phyloP scores from a whole-genome alignment of 2,113 vertebrate genomes.

The Gambusia holbrooki region DNA sequence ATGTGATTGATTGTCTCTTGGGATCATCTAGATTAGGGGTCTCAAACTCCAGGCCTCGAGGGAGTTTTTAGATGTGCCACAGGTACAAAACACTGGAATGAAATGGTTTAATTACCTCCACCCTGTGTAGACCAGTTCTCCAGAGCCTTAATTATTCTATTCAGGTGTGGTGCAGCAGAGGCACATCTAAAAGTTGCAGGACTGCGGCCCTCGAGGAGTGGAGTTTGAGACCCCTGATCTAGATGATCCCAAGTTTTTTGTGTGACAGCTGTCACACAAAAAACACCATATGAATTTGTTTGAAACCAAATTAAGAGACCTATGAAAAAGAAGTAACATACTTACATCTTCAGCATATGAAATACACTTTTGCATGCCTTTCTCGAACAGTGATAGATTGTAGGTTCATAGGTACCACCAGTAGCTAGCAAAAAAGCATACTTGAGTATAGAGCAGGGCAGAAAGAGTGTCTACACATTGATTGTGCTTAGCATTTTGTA shows the following conservation, averaged over 20 bases:
- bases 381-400: not conserved
- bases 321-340: not conserved
- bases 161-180: too few relatives aligned
- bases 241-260: too few relatives aligned
- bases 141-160: too few relatives aligned
- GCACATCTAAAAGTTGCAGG: too few relatives aligned
- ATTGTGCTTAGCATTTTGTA: not conserved
- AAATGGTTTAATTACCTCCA: too few relatives aligned
- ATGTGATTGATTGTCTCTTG: not conserved
- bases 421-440: not conserved
- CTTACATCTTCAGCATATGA: not conserved
- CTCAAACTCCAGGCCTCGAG: too few relatives aligned
- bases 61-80: too few relatives aligned
- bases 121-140: too few relatives aligned
- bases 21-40: not conserved
- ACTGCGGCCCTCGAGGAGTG: too few relatives aligned
- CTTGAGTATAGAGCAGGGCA: not conserved
- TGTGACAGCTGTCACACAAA: slow-evolving; percentile 1
- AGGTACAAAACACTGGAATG: too few relatives aligned
- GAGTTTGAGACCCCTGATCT: too few relatives aligned
- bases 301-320: not conserved
- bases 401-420: not conserved
- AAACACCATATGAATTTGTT: not conserved
- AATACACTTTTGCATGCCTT: not conserved
- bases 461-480: not conserved